Evolutionary conservation across 2,888 invertebrate species (phyloP).

Genomic region (Scaptomyza caliginosa): DNA sequence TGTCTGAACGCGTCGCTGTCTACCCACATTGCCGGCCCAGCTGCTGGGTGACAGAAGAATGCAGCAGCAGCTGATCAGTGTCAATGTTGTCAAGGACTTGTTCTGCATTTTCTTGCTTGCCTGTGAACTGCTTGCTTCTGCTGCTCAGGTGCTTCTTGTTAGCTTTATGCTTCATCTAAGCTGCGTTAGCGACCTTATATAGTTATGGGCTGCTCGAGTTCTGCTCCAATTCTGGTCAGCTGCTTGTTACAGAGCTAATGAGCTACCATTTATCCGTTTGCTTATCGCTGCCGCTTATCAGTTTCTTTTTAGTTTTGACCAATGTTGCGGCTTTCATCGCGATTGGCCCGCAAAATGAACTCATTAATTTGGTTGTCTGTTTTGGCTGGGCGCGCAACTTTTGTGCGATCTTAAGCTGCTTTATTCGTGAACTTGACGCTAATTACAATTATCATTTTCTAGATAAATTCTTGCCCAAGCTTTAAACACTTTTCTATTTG

Average conservation of each 20-base stretch:
- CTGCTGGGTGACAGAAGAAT: background rate
- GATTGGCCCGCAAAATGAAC: slow-evolving; percentile 45
- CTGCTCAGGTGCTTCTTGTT: slow-evolving; percentile 2
- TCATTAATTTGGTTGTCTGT: slow-evolving; percentile 56
- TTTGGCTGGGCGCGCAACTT: slow-evolving; percentile 14
- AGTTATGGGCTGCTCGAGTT: too few species aligned
- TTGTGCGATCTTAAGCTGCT: slow-evolving; percentile 18
- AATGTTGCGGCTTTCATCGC: slow-evolving; percentile 64
- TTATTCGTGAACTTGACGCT: slow-evolving; percentile 22
- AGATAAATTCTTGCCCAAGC: background rate
- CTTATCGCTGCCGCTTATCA: slow-evolving; percentile 62
- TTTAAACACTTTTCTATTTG: background rate
- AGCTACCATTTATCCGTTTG: slow-evolving; percentile 55
- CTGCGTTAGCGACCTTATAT: slow-evolving; percentile 26
- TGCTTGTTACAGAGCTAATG: slow-evolving; percentile 59
- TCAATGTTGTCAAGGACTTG: slow-evolving; percentile 7
- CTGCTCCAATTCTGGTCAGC: background rate
- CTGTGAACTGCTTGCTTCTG: background rate
- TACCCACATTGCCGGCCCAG: slow-evolving; percentile 23
- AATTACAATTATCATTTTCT: slow-evolving; percentile 23
- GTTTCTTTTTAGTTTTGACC: slow-evolving; percentile 17
- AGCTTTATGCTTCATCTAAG: slow-evolving; percentile 18
- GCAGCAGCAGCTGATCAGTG: slow-evolving; percentile 11
- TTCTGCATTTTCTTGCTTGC: slow-evolving; percentile 3
- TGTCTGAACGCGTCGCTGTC: slow-evolving; percentile 31